Base-by-base conservation (phyloP, 2,113 vertebrate species). In the Regulus satrapa region DNA sequence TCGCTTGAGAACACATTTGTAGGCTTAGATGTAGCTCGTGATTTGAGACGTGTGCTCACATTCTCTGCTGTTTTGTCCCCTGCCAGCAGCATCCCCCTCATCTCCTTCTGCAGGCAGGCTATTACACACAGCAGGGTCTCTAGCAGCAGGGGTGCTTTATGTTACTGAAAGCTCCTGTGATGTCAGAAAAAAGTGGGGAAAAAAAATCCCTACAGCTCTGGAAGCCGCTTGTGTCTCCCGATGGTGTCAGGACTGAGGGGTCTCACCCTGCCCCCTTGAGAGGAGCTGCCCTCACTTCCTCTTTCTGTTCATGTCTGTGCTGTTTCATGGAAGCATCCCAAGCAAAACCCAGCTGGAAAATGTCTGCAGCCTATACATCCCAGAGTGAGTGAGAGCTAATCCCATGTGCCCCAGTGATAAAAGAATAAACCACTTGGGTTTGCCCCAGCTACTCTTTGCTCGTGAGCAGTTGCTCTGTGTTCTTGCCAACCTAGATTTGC, bases 1-100 rank as follows among this genome's bases (percentile, higher is more conserved):
- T 90, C 62, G 51, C 61, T 80, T 41, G 52, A 41, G 63, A 51
- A 15, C 20, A 17, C 20, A 9, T 69, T 89, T 63, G 14, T 67
- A n/a, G 59, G 46, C 24, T 73, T 40, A 9, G 1, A 1, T 1
- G 15, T 43, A n/a, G 74, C 52, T 69, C 13, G 5, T 5, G 6
- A 15, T 79, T 81, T n/a, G 48, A 85, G 66, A 34, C 0, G 5
- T 13, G 61, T 0, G 0, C 21, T 8, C 2, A 1, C 32, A 26
- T 68, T 56, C 51, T 71, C 55, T 63, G 68, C 64, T 59, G 43
- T 18, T 2, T 63, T 51, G 85, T 95, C 69, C 56, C 38, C 48
- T 89, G 77, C 80, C 69, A 55, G 15, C 88, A 92, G 81, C 81
- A 85, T 85, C 81, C 45, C 76, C 80, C 80, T 85, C 64, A 38